phyloP scores from a whole-genome alignment of 2,797 vertebrate species.

The Miichthys miiuy region DNA sequence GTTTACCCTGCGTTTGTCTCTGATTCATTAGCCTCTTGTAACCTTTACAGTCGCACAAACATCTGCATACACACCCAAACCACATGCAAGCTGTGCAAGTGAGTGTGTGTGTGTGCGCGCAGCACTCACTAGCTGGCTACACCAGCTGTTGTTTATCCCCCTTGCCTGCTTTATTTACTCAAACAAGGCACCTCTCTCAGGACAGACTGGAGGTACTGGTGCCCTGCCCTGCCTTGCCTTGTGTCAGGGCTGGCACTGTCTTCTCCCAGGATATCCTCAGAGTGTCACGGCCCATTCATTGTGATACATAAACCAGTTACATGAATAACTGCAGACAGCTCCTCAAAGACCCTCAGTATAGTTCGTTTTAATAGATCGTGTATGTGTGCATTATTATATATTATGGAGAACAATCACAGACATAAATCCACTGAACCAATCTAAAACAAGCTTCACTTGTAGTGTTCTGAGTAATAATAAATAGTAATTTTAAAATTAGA shows the following conservation, averaged over 20 bases:
- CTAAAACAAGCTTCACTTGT: neutral
- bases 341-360: conserved; percentile 69
- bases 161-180: conserved; percentile 91
- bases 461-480: neutral
- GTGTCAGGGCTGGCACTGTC: conserved; percentile 46
- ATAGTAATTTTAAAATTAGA: conserved; percentile 17
- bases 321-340: conserved; percentile 67
- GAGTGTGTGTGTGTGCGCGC: conserved; percentile 27
- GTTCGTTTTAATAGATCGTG: conserved; percentile 67
- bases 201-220: conserved; percentile 46
- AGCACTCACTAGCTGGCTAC: conserved; percentile 66
- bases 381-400: conserved; percentile 7
- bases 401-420: conserved; percentile 31
- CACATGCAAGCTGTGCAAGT: conserved; percentile 34
- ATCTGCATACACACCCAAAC: conserved; percentile 60
- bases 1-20: conserved; percentile 67
- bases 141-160: conserved; percentile 90
- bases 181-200: conserved; percentile 81
- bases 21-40: conserved; percentile 70
- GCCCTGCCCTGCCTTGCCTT: conserved; percentile 24
- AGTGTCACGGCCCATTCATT: conserved; percentile 62
- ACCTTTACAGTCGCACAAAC: conserved; percentile 72
- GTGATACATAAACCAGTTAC: conserved; percentile 76
- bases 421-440: conserved; percentile 14
- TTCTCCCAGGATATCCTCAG: conserved; percentile 80